Evolutionary conservation across 2,797 vertebrate genomes (phyloP).

Genomic region (Naso thynnoides): DNA sequence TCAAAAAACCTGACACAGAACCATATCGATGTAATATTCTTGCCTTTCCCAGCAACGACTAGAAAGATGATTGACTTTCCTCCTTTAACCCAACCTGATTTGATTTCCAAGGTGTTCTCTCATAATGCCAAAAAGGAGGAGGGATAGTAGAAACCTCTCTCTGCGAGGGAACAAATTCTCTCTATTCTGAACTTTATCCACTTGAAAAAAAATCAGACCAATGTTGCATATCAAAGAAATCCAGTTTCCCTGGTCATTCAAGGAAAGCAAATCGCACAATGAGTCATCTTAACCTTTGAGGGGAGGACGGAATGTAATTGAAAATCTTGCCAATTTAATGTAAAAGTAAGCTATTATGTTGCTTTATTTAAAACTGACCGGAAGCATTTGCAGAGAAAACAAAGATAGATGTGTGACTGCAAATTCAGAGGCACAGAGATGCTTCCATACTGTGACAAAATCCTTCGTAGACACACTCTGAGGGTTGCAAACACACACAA

Average conservation of each 20-base stretch:
- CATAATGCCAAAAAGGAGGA: conserved; percentile 33
- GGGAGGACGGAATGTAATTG: not conserved
- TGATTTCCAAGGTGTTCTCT: conserved; percentile 41
- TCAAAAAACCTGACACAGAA: conserved; percentile 49
- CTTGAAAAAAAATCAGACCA: conserved; percentile 21
- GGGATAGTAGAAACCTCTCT: not conserved
- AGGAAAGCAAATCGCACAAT: conserved; percentile 14
- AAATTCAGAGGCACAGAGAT: not conserved
- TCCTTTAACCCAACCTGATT: conserved; percentile 39
- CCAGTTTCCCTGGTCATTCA: conserved; percentile 27
- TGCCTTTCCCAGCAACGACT: conserved; percentile 44
- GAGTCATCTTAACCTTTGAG: conserved; percentile 17
- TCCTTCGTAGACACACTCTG: not conserved
- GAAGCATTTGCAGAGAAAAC: not conserved
- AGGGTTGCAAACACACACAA: conserved; percentile 1
- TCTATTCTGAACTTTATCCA: conserved; percentile 2
- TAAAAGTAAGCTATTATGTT: not conserved
- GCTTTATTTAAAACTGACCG: too few species aligned
- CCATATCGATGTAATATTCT: conserved; percentile 31
- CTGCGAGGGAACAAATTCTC: conserved; percentile 6
- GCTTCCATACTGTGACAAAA: conserved; percentile 1
- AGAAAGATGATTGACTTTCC: conserved; percentile 45
- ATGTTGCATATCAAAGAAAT: conserved; percentile 31
- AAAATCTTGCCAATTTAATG: conserved; percentile 3
- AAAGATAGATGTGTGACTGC: not conserved